phyloP scores from a whole-genome alignment of 2,797 vertebrate genomes.

The Sebastes variabilis region DNA sequence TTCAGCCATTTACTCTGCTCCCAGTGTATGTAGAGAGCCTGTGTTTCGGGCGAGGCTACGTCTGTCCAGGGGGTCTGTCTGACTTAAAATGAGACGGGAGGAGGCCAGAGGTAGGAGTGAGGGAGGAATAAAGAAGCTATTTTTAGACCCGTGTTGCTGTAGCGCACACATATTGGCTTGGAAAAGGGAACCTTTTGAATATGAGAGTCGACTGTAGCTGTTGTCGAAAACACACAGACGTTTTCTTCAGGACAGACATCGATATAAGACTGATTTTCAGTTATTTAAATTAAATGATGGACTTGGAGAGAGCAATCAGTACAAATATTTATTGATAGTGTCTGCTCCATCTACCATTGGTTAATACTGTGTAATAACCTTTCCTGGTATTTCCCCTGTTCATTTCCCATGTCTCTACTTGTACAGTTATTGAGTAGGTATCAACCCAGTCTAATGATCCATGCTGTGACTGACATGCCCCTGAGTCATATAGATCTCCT shows the following conservation, averaged over 20 bases:
- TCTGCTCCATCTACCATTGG: neutral
- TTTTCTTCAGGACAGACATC: neutral
- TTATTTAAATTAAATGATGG: neutral
- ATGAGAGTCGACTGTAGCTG: conserved; percentile 12
- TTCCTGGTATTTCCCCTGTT: neutral
- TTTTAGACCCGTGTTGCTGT: conserved; percentile 78
- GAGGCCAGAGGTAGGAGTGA: conserved; percentile 62
- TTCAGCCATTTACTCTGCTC: conserved; percentile 39
- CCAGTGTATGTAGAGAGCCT: conserved; percentile 6
- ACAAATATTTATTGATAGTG: neutral
- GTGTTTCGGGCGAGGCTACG: conserved; percentile 26
- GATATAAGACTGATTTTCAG: neutral
- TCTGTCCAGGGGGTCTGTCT: conserved; percentile 74
- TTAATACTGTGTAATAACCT: neutral
- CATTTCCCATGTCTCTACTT: conserved; percentile 22
- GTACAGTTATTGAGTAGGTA: conserved; percentile 44
- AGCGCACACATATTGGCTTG: conserved; percentile 54
- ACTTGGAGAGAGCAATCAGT: neutral
- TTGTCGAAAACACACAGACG: neutral
- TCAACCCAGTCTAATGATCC: conserved; percentile 50
- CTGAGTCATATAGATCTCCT: conserved; percentile 70
- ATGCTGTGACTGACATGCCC: conserved; percentile 48
- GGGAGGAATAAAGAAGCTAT: conserved; percentile 74
- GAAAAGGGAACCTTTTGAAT: conserved; percentile 42
- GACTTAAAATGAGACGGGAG: conserved; percentile 65